These are phyloP conservation scores for Lepidurus packardi DNA, from an alignment of 1,140 invertebrate genomes.

Conservation along the genomic window DNA sequence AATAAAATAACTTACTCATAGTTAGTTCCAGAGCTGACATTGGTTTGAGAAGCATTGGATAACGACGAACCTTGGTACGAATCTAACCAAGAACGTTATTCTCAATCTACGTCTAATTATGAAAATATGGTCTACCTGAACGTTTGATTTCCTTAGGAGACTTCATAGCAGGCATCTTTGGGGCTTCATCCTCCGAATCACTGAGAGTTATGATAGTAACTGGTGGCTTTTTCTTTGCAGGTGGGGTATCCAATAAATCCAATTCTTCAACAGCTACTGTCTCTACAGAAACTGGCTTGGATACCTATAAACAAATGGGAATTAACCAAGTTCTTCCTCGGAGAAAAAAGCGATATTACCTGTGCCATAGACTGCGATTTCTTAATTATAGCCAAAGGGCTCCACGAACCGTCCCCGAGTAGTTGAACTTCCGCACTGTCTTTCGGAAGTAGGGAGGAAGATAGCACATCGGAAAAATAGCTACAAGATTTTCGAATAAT, in stretches of 20 bases:
- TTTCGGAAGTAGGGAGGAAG: conserved; percentile 55
- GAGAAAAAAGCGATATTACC: not conserved
- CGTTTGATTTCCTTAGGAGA: not conserved
- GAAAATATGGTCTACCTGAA: not conserved
- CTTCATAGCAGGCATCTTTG: not conserved
- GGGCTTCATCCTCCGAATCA: not conserved
- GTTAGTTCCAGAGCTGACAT: no score
- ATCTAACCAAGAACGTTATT: no score
- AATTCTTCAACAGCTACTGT: not conserved
- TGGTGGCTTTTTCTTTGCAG: not conserved
- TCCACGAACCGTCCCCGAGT: conserved; percentile 84
- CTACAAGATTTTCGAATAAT: conserved; percentile 43
- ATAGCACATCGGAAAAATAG: conserved; percentile 76
- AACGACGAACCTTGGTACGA: no score
- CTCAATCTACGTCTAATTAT: no score
- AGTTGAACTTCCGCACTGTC: conserved; percentile 80
- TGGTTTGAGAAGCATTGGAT: no score
- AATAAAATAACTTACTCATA: no score
- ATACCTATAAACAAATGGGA: not conserved
- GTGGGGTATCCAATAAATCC: not conserved
- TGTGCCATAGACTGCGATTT: conserved; percentile 39
- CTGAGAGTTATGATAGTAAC: not conserved
- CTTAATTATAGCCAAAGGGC: conserved; percentile 54
- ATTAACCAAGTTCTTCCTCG: not conserved
- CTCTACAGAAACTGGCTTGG: conserved; percentile 1